A percentile compares a stretch with the other conserved stretches of the same genome.
Evolutionary conservation across 2,888 invertebrate genomes (phyloP).

Genomic region (Lasioglossum morio): DNA sequence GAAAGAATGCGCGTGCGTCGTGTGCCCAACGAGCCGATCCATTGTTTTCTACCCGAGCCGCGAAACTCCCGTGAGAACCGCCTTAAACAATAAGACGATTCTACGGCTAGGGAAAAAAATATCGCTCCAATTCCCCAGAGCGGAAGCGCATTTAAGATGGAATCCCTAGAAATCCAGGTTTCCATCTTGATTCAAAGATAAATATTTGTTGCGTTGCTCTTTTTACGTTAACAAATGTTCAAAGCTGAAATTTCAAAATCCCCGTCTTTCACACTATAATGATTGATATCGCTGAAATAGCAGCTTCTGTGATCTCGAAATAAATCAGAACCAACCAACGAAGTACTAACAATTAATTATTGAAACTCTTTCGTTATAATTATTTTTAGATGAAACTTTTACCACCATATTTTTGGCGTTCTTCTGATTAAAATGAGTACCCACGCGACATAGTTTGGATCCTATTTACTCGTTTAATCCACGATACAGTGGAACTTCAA

Average conservation of each 20-base stretch:
- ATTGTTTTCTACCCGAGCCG: not conserved
- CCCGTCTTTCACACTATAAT: not conserved
- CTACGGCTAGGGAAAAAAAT: slow-evolving; percentile 5
- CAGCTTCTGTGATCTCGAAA: not conserved
- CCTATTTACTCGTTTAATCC: not conserved
- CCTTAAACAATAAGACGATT: slow-evolving; percentile 23
- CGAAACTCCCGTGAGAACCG: slow-evolving; percentile 31
- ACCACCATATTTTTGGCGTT: not conserved
- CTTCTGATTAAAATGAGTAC: not conserved
- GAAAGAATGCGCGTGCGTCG: slow-evolving; percentile 10
- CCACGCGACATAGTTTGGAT: not conserved
- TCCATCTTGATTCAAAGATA: not conserved
- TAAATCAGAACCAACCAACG: not conserved
- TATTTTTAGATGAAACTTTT: not conserved
- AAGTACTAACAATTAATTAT: not conserved
- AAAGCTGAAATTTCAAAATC: not conserved
- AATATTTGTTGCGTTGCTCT: not conserved
- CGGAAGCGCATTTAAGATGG: not conserved
- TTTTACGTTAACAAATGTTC: not conserved
- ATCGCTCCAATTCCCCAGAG: slow-evolving; percentile 11
- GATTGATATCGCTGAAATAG: not conserved
- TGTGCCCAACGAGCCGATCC: slow-evolving; percentile 14
- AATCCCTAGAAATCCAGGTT: not conserved
- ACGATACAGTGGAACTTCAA: too few species aligned
- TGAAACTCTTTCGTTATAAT: not conserved